Evolutionary conservation across 1,140 invertebrate species (phyloP).

Genomic region (Euura lappo): DNA sequence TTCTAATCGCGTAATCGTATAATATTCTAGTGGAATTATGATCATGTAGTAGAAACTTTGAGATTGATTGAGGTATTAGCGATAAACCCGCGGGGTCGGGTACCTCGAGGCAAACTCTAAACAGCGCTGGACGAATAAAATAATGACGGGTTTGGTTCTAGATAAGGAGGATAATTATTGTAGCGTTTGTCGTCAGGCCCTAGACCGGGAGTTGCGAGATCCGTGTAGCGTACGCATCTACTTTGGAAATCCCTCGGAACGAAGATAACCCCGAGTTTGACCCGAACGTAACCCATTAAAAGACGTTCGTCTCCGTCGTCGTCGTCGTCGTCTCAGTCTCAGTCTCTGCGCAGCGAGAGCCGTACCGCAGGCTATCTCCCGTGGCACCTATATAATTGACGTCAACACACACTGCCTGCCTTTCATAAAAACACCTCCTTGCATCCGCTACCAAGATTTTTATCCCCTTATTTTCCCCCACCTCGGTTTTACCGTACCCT

Average conservation of each 20-base stretch:
- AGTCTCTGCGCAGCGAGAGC: conserved; percentile 24
- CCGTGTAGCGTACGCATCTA: background rate
- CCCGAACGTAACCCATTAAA: conserved; percentile 54
- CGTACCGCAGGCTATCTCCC: conserved; percentile 42
- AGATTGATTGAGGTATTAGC: too few species aligned
- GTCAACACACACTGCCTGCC: conserved; percentile 57
- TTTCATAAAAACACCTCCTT: conserved; percentile 61
- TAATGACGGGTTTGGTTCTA: background rate
- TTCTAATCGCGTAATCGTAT: conserved; percentile 10
- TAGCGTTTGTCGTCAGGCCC: too few species aligned
- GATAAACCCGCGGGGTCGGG: too few species aligned
- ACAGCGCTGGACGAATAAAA: too few species aligned
- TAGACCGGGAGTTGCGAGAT: too few species aligned
- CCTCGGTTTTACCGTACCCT: background rate
- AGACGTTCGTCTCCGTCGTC: conserved; percentile 32
- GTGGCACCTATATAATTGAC: conserved; percentile 60
- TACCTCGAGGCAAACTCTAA: too few species aligned
- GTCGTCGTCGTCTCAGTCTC: background rate
- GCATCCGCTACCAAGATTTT: conserved; percentile 44
- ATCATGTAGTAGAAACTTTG: too few species aligned
- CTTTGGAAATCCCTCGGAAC: conserved; percentile 16
- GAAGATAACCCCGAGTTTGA: conserved; percentile 52
- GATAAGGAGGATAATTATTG: background rate
- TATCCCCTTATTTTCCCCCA: conserved; percentile 28
- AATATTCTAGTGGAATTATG: conserved; percentile 16